phyloP scores from a whole-genome alignment of 2,113 vertebrate species.

The Neotoma lepida region DNA sequence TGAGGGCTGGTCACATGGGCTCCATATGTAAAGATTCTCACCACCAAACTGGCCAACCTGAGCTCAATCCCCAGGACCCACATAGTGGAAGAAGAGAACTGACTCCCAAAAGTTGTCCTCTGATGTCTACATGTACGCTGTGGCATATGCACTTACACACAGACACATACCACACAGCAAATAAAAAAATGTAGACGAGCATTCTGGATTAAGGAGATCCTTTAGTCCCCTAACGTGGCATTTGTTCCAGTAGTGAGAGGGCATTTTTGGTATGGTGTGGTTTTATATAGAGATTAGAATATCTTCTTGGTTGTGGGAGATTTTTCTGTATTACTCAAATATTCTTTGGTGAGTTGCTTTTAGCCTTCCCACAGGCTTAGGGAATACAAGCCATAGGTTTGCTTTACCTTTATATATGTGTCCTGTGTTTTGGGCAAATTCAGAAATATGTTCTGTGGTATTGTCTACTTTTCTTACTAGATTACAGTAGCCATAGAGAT shows the following conservation, averaged over 20 bases:
- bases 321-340: slow-evolving; percentile 51
- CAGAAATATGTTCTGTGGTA: slow-evolving; percentile 40
- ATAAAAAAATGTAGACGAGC: not conserved
- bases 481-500: slow-evolving; percentile 28
- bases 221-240: not conserved
- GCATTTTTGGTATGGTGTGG: not conserved
- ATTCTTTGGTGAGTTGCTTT: not conserved
- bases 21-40: not conserved
- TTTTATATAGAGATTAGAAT: slow-evolving; percentile 40
- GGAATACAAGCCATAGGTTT: not conserved
- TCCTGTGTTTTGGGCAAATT: slow-evolving; percentile 12
- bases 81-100: not conserved
- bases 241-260: not conserved
- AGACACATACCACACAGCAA: not conserved
- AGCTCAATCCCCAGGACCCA: not conserved
- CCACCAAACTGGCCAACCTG: not conserved
- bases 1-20: not conserved
- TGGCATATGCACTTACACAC: not conserved
- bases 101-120: not conserved
- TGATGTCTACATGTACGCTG: not conserved
- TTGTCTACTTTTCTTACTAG: slow-evolving; percentile 9
- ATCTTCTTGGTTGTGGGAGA: not conserved
- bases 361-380: not conserved
- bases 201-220: not conserved
- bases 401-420: not conserved